Evolutionary conservation across 2,888 invertebrate species (phyloP), one percentile per base, ranked within the genome.

Genomic region (Aleiodes leptofemur): DNA sequence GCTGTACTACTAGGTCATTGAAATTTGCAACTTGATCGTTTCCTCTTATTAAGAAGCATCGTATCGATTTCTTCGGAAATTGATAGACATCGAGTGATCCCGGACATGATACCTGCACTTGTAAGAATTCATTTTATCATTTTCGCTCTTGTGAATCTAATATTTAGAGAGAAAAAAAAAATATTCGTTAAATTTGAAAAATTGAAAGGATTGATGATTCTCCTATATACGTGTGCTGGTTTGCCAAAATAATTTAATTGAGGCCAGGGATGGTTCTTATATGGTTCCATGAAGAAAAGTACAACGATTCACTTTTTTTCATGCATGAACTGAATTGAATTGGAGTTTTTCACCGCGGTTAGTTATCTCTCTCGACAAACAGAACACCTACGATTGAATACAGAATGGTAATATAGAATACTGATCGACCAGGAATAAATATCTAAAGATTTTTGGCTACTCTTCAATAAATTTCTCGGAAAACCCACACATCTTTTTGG

Each of bases 341-440:
- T 23, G 23, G 50, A 64, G 13, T 59, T 59, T 13, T 38, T 7
- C 38, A 38, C 38, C 38, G 43, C 61, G 16, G 61, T 43, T 61
- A 23, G 23, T 23, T 14, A 61, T 16, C 16, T 14, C 16, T 14
- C 14, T 23, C 23, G 38, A 38, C 38, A 38, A 38, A 5, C 38
- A 38, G 38, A 43, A 43, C 43, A 43, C 43, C 43, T 43, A 43
- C 43, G 43, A 43, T 43, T 43, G 43, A 43, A 8, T 43, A 43
- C 43, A 43, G 7, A 43, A 64, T 43, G 16, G 16, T 43, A 7
- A 31, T 50, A 48, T 50, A 29, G 31, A 29, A 51, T 51, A 31
- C 31, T 68, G 68, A 68, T 68, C 80, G 78, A 78, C 76, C 78
- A 78, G 75, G 78, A 81, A 81, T 81, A 81, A 78, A 78, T 78